Evolutionary conservation across 2,888 invertebrate genomes (phyloP), one percentile per base, ranked within the genome.

Genomic region (Sesia bembeciformis): DNA sequence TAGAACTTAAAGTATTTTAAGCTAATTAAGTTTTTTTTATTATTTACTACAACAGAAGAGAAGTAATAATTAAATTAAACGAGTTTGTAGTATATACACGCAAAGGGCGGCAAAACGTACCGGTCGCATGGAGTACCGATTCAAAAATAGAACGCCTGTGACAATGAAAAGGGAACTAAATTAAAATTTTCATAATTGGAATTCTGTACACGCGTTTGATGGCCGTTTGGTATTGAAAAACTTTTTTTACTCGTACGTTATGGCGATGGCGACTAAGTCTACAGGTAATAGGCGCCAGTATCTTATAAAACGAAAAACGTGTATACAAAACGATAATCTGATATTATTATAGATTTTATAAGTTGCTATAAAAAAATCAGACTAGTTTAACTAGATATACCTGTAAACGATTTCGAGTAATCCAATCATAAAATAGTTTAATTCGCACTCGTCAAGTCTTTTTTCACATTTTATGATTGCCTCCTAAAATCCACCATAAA

Each of bases 101-200:
- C 64, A 68, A 68, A 72, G 66, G 69, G 68, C 68, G 68, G 65
- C 58, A 60, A 60, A 71, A 66, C 67, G 65, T 63, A 70, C 72
- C 69, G 71, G 71, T 66, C 64, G 67, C 67, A 71, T 72, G 72
- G 72, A 74, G 72, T 68, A 63, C 67, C 58, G 62, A 64, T 64
- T 60, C 67, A 52, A 70, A 76, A 78, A 79, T 78, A 78, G 78
- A 76, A 68, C 64, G 67, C 56, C 59, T 64, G 68, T 72, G 74
- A 76, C 77, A 76, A 76, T 76, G 72, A 71, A 73, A 73, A 65
- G 60, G 66, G 57, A 69, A 60, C 58, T 63, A 53, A 54, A 49
- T 53, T 56, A 52, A 54, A 42, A 51, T 55, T 52, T 60, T 53
- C 41, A 55, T 56, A 58, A 54, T 57, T 57, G 53, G 58, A 60